A percentile compares a stretch with the other conserved stretches of the same genome.
Conservation (phyloP, 2,888 invertebrate genomes). For the Nematopogon swammerdamellus region DNA sequence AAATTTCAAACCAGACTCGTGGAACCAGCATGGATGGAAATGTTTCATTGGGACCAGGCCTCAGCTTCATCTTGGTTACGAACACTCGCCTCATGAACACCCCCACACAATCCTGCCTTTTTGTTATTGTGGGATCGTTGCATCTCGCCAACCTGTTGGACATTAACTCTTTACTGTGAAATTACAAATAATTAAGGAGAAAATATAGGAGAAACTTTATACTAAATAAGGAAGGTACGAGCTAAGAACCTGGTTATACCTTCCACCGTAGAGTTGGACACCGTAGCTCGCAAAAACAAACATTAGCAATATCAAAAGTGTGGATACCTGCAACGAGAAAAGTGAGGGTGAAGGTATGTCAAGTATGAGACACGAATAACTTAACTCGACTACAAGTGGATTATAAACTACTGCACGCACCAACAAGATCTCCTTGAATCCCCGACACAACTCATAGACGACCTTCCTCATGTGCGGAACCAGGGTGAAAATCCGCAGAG, state of each 20-base stretch:
- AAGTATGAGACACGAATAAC: too few relatives aligned
- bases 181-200: too few relatives aligned
- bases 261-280: slow-evolving; percentile 95
- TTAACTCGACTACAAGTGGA: too few relatives aligned
- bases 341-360: background rate
- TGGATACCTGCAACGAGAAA: slow-evolving; percentile 71
- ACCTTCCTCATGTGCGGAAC: slow-evolving; percentile 99
- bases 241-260: too few relatives aligned
- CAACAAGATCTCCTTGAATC: slow-evolving; percentile 97
- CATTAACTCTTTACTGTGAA: too few relatives aligned
- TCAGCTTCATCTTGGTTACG: slow-evolving; percentile 96
- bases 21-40: slow-evolving; percentile 96
- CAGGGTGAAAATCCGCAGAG: slow-evolving; percentile 93
- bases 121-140: slow-evolving; percentile 87
- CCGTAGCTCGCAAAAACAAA: slow-evolving; percentile 99
- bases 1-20: slow-evolving; percentile 89
- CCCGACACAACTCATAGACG: slow-evolving; percentile 95
- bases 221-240: too few relatives aligned
- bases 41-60: slow-evolving; percentile 76
- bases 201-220: slow-evolving; percentile 4
- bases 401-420: too few relatives aligned
- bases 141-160: slow-evolving; percentile 80
- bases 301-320: slow-evolving; percentile 93
- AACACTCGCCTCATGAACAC: slow-evolving; percentile 94
- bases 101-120: slow-evolving; percentile 87